phyloP scores from a whole-genome alignment of 1,140 invertebrate genomes.

The Bombus waltoni region DNA sequence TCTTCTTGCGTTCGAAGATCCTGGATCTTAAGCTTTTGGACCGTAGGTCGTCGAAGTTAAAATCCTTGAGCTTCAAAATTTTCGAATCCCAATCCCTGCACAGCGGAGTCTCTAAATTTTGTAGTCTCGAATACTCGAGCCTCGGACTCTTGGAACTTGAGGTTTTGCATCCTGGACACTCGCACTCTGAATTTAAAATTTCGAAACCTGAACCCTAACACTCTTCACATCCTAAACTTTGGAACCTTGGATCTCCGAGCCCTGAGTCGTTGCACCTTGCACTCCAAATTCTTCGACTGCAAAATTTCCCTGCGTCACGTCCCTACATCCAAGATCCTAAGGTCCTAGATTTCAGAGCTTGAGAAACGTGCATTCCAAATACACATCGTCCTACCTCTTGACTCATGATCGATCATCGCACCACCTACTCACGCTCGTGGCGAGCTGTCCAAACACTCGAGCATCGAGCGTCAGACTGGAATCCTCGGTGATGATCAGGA shows the following conservation, averaged over 20 bases:
- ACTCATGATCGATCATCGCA: no score
- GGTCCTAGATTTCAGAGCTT: background rate
- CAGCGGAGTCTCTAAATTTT: background rate
- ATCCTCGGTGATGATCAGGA: background rate
- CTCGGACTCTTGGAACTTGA: background rate
- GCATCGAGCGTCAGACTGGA: background rate
- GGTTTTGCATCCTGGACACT: background rate
- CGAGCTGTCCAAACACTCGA: background rate
- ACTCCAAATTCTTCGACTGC: background rate
- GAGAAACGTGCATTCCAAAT: background rate
- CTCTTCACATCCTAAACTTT: no score
- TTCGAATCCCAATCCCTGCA: no score
- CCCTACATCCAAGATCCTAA: background rate
- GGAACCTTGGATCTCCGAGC: no score
- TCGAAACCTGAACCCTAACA: background rate
- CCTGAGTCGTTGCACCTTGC: no score
- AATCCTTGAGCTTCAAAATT: no score
- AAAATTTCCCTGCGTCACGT: no score
- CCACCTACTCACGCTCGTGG: no score
- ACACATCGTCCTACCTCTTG: background rate
- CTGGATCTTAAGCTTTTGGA: background rate
- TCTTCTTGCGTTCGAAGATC: background rate
- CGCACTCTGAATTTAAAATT: background rate
- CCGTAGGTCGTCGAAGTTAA: background rate
- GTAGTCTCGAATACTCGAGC: background rate